Conservation (phyloP, 2,888 invertebrate genomes). For the Phalera bucephala region DNA sequence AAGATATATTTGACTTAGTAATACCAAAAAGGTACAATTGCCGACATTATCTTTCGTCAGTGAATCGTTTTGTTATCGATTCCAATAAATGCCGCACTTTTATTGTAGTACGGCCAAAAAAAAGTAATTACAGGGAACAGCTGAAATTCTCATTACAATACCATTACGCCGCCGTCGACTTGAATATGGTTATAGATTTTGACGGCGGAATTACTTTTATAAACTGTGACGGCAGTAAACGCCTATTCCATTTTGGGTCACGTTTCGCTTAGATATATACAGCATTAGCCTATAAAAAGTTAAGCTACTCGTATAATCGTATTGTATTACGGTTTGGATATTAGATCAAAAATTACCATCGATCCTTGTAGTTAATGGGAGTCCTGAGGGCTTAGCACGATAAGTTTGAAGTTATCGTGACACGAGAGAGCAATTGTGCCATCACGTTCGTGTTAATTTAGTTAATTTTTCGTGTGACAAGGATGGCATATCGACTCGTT, state of each 20-base stretch:
- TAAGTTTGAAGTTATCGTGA: too few relatives aligned
- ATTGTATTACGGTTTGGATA: too few relatives aligned
- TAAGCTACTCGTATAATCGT: too few relatives aligned
- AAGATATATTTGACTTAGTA: too few relatives aligned
- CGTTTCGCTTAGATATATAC: conserved; percentile 5
- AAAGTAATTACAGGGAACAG: conserved; percentile 56
- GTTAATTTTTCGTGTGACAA: too few relatives aligned
- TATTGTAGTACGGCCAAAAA: conserved; percentile 49
- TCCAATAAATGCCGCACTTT: conserved; percentile 59
- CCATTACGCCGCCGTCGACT: conserved; percentile 57
- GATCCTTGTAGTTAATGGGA: too few relatives aligned
- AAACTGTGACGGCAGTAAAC: conserved; percentile 6
- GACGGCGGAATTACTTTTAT: conserved; percentile 47
- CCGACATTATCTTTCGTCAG: conserved; percentile 46
- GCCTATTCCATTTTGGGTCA: conserved; percentile 7
- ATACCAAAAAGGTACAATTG: conserved; percentile 51
- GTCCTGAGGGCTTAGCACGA: too few relatives aligned
- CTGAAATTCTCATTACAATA: conserved; percentile 74
- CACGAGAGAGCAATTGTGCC: too few relatives aligned
- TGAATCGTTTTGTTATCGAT: conserved; percentile 52
- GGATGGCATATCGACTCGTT: too few relatives aligned
- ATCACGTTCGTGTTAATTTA: too few relatives aligned
- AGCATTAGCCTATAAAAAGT: too few relatives aligned
- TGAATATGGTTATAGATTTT: conserved; percentile 55
- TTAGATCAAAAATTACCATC: too few relatives aligned